These are phyloP conservation scores for Hemiprocne comata DNA, from an alignment of 2,113 vertebrate genomes.

Conservation along the genomic window DNA sequence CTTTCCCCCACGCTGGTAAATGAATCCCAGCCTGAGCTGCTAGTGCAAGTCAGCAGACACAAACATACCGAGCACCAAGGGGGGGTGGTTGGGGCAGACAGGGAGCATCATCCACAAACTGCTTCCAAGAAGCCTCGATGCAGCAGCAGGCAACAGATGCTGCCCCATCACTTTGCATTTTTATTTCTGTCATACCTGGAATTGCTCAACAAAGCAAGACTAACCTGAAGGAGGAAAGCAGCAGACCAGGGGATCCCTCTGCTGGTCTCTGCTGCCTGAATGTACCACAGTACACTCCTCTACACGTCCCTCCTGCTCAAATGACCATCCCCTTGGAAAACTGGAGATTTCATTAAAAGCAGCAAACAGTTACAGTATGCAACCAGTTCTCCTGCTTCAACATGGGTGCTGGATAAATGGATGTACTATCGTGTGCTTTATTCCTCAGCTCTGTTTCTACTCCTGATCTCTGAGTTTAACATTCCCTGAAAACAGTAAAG, in stretches of 20 bases:
- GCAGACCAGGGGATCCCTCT: slow-evolving; percentile 12
- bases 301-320: neutral
- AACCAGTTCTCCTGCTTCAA: neutral
- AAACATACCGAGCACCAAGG: rapidly evolving
- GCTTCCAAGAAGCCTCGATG: neutral
- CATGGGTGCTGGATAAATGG: neutral
- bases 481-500: neutral
- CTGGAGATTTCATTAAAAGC: neutral
- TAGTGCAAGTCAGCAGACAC: neutral
- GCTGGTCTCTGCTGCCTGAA: slow-evolving; percentile 31
- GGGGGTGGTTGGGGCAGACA: neutral
- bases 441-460: neutral
- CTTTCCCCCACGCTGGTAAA: slow-evolving; percentile 4
- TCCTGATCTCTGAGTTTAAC: neutral
- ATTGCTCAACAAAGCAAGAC: neutral
- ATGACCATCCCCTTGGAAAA: neutral
- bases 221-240: neutral
- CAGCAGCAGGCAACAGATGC: neutral
- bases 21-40: neutral
- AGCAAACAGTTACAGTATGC: neutral
- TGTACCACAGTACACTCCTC: rapidly evolving
- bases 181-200: neutral
- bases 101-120: neutral
- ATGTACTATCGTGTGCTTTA: neutral
- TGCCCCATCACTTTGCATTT: neutral